Conservation (phyloP, 1,140 invertebrate genomes). For the Monochamus saltuarius region DNA sequence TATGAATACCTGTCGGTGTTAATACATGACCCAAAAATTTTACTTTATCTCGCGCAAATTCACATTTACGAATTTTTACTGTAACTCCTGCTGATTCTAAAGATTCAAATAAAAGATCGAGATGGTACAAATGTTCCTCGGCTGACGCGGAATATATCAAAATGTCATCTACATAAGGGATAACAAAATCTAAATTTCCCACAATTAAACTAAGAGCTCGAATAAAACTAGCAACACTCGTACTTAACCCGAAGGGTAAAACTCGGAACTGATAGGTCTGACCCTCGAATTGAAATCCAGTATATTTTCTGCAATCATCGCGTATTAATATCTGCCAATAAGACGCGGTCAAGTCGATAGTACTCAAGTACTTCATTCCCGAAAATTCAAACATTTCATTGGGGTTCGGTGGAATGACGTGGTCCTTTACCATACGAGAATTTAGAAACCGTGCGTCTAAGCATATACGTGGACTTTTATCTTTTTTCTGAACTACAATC, state of each 20-base stretch:
- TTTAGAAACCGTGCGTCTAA: slow-evolving; percentile 11
- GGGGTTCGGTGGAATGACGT: slow-evolving; percentile 6
- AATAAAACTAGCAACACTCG: background rate
- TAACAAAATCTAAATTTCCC: background rate
- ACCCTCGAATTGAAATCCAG: slow-evolving; percentile 2
- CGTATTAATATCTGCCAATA: slow-evolving; percentile 9
- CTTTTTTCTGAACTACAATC: slow-evolving; percentile 7
- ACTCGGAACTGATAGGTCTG: background rate
- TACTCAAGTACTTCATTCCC: slow-evolving; percentile 1
- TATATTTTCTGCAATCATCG: background rate
- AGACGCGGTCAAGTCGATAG: slow-evolving; percentile 2
- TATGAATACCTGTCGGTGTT: background rate
- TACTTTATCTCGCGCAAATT: slow-evolving; percentile 1
- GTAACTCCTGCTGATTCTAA: background rate
- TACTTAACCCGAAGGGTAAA: slow-evolving; percentile 8
- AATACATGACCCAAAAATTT: slow-evolving; percentile 5
- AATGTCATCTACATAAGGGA: slow-evolving; percentile 22
- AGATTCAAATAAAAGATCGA: background rate
- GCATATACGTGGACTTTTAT: slow-evolving; percentile 2
- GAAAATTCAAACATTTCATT: slow-evolving; percentile 6
- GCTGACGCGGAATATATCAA: background rate
- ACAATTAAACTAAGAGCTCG: background rate
- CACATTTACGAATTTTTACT: background rate
- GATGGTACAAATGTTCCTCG: background rate
- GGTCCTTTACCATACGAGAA: background rate